Conservation (phyloP, 2,797 vertebrate species). For the Pipistrellus pygmaeus region DNA sequence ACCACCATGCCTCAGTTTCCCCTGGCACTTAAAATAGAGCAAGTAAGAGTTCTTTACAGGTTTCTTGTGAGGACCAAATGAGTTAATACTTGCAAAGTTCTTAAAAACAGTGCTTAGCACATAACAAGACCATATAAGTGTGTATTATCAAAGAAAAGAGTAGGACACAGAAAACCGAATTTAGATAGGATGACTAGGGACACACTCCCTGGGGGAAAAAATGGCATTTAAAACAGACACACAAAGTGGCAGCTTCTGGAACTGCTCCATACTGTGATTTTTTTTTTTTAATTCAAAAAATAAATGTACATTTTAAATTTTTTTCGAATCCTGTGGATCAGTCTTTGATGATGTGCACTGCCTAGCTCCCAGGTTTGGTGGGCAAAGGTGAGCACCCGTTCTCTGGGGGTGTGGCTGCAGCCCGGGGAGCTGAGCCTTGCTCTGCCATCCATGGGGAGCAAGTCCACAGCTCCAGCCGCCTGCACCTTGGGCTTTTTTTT, state of each 20-base stretch:
- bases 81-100: neutral
- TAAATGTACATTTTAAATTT: constrained; percentile 2
- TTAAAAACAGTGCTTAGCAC: neutral
- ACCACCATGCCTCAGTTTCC: constrained; percentile 24
- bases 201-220: neutral
- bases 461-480: neutral
- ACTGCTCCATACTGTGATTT: neutral
- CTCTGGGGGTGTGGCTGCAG: neutral
- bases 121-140: neutral
- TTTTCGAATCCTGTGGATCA: neutral
- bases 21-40: neutral
- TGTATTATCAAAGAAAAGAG: neutral
- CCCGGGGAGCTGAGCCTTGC: neutral
- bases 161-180: neutral
- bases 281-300: neutral
- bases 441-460: neutral
- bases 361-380: neutral
- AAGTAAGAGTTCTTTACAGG: neutral
- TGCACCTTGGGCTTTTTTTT: accelerated
- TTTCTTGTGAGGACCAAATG: neutral
- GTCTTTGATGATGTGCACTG: neutral
- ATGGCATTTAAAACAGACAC: neutral
- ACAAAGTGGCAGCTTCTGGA: neutral
- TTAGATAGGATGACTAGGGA: neutral
- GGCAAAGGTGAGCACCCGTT: neutral